These are phyloP conservation scores for Apistogramma diplotaenia DNA, from an alignment of 2,113 vertebrate species.

Conservation along the genomic window DNA sequence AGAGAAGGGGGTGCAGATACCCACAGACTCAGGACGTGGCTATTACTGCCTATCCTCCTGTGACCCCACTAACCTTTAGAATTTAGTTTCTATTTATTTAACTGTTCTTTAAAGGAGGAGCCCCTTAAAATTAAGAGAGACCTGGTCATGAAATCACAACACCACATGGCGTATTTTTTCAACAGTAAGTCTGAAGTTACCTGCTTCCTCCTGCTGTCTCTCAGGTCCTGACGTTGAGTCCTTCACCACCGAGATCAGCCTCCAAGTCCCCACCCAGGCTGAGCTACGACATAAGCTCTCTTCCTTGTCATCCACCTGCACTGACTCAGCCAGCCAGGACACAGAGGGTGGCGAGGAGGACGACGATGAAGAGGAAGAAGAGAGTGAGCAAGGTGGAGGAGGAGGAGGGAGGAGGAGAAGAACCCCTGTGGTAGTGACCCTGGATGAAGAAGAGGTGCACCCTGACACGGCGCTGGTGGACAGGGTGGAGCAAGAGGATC, in stretches of 20 bases:
- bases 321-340: constrained; percentile 81
- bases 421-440: constrained; percentile 76
- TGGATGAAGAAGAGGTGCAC: constrained; percentile 86
- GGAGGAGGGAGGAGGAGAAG: constrained; percentile 63
- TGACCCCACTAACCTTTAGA: not conserved
- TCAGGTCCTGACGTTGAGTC: constrained; percentile 79
- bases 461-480: constrained; percentile 80
- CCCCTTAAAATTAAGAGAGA: not conserved
- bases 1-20: not conserved
- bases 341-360: constrained; percentile 79
- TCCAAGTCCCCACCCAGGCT: constrained; percentile 85
- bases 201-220: not conserved
- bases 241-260: constrained; percentile 80
- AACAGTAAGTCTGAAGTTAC: not conserved
- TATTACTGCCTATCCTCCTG: not conserved
- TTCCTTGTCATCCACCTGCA: constrained; percentile 80
- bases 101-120: not conserved
- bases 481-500: constrained; percentile 9
- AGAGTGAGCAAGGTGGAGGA: constrained; percentile 57
- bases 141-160: no score
- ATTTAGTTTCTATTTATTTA: not conserved
- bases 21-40: not conserved
- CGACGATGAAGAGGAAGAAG: constrained; percentile 62
- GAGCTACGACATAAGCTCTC: constrained; percentile 80
- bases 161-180: not conserved